Conservation (phyloP, 2,113 vertebrate genomes). For the Chionomys nivalis region DNA sequence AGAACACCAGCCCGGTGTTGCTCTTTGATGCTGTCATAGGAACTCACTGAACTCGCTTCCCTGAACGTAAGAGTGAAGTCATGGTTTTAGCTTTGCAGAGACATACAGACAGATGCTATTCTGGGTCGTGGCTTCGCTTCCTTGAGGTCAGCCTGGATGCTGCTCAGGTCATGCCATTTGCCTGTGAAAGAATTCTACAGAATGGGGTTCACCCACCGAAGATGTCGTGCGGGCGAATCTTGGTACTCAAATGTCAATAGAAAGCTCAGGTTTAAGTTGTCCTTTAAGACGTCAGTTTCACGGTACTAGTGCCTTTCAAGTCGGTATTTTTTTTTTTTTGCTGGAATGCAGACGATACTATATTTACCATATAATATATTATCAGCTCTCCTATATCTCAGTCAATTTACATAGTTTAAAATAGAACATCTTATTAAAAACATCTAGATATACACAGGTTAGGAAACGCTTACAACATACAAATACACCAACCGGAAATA, state of each 20-base stretch:
- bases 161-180: slow-evolving; percentile 84
- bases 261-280: slow-evolving; percentile 93
- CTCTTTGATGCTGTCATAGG: slow-evolving; percentile 46
- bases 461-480: slow-evolving; percentile 99
- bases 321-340: slow-evolving; percentile 87
- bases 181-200: slow-evolving; percentile 85
- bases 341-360: slow-evolving; percentile 97
- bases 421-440: slow-evolving; percentile 99
- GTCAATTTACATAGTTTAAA: slow-evolving; percentile 99
- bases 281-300: slow-evolving; percentile 94
- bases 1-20: neutral
- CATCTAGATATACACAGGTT: slow-evolving; percentile 99
- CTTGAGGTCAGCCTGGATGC: slow-evolving; percentile 82
- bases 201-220: slow-evolving; percentile 80
- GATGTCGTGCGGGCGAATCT: slow-evolving; percentile 73
- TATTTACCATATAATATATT: slow-evolving; percentile 97
- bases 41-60: slow-evolving; percentile 72
- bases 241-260: slow-evolving; percentile 85
- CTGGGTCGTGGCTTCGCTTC: slow-evolving; percentile 84
- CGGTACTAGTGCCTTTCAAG: slow-evolving; percentile 92
- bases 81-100: slow-evolving; percentile 80
- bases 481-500: slow-evolving; percentile 99
- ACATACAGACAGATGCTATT: slow-evolving; percentile 78
- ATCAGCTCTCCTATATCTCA: slow-evolving; percentile 99
- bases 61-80: slow-evolving; percentile 78